These are phyloP conservation scores for Drosophila carrolli DNA, from an alignment of 1,140 invertebrate species.

Conservation along the genomic window DNA sequence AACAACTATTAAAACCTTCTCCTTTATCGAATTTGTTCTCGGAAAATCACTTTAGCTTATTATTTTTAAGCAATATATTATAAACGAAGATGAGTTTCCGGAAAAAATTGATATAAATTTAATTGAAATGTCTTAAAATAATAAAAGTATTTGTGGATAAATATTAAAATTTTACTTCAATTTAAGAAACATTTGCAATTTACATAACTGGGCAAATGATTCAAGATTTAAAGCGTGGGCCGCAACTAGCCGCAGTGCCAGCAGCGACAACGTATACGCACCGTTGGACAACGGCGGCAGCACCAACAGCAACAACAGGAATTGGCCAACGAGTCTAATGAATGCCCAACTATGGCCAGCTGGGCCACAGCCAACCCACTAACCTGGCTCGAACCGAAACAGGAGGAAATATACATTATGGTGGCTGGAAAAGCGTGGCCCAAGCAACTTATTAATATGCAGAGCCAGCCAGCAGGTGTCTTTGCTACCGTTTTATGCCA, in stretches of 20 bases:
- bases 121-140: no score
- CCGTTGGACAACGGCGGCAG: constrained; percentile 8
- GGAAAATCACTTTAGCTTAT: no score
- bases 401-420: constrained; percentile 58
- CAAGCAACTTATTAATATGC: constrained; percentile 73
- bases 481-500: constrained; percentile 77
- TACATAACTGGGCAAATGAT: background rate
- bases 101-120: no score
- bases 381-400: constrained; percentile 12
- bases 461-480: constrained; percentile 72
- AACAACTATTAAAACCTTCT: background rate
- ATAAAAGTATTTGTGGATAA: no score
- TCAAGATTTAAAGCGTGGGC: constrained; percentile 16
- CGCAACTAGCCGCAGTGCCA: constrained; percentile 1
- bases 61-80: no score
- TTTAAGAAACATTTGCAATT: no score
- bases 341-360: constrained; percentile 41
- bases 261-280: constrained; percentile 47
- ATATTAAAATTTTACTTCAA: no score
- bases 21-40: no score
- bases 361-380: constrained; percentile 28
- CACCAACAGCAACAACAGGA: constrained; percentile 15
- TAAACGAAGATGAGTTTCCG: no score
- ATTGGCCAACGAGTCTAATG: constrained; percentile 44
- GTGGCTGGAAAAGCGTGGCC: constrained; percentile 46